These are phyloP conservation scores for Chionomys nivalis DNA, from an alignment of 2,113 vertebrate genomes.

Conservation along the genomic window DNA sequence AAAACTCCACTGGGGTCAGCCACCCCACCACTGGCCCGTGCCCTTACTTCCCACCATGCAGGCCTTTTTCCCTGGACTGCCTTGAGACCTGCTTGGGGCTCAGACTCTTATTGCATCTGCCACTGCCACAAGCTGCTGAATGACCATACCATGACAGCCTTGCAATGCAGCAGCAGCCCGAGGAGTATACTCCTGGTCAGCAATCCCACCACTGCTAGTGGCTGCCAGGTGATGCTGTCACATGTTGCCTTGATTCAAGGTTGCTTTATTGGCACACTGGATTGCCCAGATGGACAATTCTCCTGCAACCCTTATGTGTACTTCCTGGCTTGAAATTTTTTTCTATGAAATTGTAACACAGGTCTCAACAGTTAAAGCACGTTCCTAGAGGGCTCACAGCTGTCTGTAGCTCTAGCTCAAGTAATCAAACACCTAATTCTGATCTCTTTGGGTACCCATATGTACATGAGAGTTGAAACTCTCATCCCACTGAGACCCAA, in stretches of 20 bases:
- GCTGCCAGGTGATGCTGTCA: background rate
- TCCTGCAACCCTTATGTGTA: background rate
- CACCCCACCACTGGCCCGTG: background rate
- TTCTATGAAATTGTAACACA: background rate
- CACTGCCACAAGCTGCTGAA: background rate
- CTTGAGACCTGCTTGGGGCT: background rate
- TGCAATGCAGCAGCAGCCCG: background rate
- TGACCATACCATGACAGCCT: background rate
- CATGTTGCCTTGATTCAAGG: background rate
- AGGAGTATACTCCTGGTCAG: background rate
- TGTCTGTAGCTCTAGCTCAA: too few species aligned
- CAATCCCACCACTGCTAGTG: background rate
- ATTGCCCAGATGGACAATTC: background rate
- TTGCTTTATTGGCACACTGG: background rate
- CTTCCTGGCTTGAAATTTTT: background rate
- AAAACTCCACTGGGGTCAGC: background rate
- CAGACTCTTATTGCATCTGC: background rate
- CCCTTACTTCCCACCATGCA: background rate
- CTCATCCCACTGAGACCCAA: background rate
- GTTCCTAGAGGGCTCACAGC: background rate
- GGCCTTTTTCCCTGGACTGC: background rate
- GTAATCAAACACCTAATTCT: too few species aligned
- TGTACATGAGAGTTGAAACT: too few species aligned
- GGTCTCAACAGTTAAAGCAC: background rate
- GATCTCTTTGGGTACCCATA: background rate